Evolutionary conservation across 2,888 invertebrate genomes (phyloP).

Genomic region (Tricholauxania praeusta): DNA sequence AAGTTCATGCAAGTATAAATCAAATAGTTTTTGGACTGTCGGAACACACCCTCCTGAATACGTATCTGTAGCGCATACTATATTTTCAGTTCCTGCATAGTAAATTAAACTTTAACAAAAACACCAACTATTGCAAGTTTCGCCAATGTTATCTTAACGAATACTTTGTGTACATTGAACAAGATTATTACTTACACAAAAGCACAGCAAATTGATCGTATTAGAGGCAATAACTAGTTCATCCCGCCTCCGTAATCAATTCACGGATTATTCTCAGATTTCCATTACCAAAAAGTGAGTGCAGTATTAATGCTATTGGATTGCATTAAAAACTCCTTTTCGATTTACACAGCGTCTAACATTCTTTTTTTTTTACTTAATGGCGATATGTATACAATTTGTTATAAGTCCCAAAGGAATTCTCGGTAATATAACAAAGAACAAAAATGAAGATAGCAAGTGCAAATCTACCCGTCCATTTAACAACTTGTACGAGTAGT

Average conservation of each 20-base stretch:
- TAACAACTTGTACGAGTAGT: constrained; percentile 56
- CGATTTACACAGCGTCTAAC: constrained; percentile 1
- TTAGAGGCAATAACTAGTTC: constrained; percentile 68
- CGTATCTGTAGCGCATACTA: too few relatives aligned
- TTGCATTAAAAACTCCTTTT: constrained; percentile 3
- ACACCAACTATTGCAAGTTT: not conserved
- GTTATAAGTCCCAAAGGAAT: constrained; percentile 60
- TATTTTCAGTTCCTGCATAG: constrained; percentile 38
- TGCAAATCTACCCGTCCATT: constrained; percentile 66
- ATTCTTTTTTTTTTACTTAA: constrained; percentile 35
- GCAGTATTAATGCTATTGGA: constrained; percentile 59
- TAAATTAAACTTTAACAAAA: too few relatives aligned
- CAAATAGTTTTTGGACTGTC: not conserved
- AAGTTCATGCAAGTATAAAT: not conserved
- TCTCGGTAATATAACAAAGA: constrained; percentile 64
- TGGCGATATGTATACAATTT: constrained; percentile 48
- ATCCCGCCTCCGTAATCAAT: constrained; percentile 68
- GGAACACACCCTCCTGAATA: not conserved
- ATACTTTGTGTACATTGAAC: constrained; percentile 43
- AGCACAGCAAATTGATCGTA: constrained; percentile 69
- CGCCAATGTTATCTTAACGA: too few relatives aligned
- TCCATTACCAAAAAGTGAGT: constrained; percentile 58
- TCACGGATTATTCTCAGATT: constrained; percentile 66
- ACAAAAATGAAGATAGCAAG: constrained; percentile 65
- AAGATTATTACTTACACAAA: constrained; percentile 64